Conservation (phyloP, 2,113 vertebrate species). For the Pyrgilauda ruficollis region DNA sequence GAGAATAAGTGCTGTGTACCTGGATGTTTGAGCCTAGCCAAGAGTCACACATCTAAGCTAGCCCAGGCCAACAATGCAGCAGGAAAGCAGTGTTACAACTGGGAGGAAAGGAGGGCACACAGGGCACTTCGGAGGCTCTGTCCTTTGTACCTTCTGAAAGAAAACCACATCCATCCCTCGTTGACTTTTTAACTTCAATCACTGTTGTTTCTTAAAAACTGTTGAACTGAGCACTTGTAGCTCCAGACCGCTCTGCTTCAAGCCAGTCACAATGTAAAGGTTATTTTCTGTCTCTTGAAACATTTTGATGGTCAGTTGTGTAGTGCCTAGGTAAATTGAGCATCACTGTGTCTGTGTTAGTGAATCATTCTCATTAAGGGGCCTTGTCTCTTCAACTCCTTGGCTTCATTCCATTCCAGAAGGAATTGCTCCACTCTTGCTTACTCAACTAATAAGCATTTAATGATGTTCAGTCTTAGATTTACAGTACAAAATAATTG, state of each 20-base stretch:
- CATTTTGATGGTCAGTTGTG: not conserved
- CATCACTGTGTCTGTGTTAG: not conserved
- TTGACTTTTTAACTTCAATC: not conserved
- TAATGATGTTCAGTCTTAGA: not conserved
- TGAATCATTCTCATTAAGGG: not conserved
- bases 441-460: constrained; percentile 5
- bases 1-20: not conserved
- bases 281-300: not conserved
- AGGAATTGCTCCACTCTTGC: not conserved
- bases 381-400: not conserved
- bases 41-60: not conserved
- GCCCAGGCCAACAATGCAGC: not conserved
- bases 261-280: not conserved
- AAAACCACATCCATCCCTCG: constrained; percentile 27
- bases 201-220: constrained; percentile 27
- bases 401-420: not conserved
- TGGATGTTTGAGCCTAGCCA: not conserved
- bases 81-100: not conserved
- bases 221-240: not conserved
- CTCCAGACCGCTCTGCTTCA: constrained; percentile 16
- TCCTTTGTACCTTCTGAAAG: constrained; percentile 1
- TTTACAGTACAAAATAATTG: not conserved
- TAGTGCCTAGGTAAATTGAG: not conserved
- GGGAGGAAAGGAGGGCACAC: not conserved
- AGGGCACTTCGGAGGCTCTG: not conserved